Conservation (phyloP, 2,113 vertebrate genomes). For the Cygnus atratus region DNA sequence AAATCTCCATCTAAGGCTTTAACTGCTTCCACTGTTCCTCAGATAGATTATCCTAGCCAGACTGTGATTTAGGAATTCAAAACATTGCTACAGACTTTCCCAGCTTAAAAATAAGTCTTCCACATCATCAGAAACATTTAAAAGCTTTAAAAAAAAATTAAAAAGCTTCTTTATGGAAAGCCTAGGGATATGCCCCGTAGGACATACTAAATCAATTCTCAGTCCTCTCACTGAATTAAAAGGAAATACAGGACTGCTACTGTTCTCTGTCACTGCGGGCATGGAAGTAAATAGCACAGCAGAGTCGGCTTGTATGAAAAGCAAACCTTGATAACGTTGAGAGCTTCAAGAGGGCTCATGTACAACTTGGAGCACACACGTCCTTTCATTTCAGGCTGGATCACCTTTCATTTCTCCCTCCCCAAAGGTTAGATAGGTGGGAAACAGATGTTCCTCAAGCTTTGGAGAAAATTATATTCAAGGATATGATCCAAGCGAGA, state of each 20-base stretch:
- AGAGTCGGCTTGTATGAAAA: rapidly evolving
- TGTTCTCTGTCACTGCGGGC: rapidly evolving
- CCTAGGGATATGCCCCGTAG: not conserved
- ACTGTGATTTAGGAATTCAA: slow-evolving; percentile 48
- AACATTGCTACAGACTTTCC: slow-evolving; percentile 50
- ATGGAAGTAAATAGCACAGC: not conserved
- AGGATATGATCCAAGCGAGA: not conserved
- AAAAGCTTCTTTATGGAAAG: not conserved
- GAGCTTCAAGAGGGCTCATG: not conserved
- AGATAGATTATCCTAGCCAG: not conserved
- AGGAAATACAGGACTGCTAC: not conserved
- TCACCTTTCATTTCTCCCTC: not conserved
- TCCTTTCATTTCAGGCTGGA: not conserved
- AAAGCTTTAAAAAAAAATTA: not conserved
- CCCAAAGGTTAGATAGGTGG: not conserved
- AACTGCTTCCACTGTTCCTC: not conserved
- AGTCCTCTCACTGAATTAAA: not conserved
- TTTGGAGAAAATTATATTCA: not conserved
- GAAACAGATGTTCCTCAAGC: not conserved
- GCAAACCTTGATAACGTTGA: not conserved
- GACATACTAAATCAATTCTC: not conserved
- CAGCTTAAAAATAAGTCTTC: slow-evolving; percentile 48
- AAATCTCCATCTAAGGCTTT: slow-evolving; percentile 52
- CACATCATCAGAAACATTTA: slow-evolving; percentile 10
- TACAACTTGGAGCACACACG: not conserved